Base-by-base conservation (phyloP, 1,140 invertebrate species). In the Macrostomum lignano region DNA sequence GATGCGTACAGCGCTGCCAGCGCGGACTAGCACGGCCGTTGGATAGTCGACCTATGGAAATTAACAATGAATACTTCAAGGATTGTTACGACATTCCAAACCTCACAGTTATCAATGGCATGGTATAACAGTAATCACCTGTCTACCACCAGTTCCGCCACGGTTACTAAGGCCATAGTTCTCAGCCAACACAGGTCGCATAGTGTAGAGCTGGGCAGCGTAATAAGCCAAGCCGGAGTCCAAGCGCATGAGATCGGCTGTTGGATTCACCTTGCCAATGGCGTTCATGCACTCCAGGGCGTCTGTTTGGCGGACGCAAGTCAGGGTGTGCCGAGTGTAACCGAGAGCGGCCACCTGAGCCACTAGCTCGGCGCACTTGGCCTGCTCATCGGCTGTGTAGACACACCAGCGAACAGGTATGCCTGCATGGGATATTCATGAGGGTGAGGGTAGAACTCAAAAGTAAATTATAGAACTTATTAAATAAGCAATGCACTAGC, bases 261-360 rank as follows among this genome's bases (percentile, higher is more conserved):
- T n/a, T n/a, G n/a, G n/a, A n/a, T 49, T 65, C 55, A 67, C 45
- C 73, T 72, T 5, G 65, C 63, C 33, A 17, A 64, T 60, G 35
- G 55, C 46, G 40, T 74, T 69, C 75, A 88, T 88, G 49, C 84
- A 94, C 45, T 76, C 68, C 9, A 77, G 70, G 21, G 78, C 70
- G 42, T 71, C 79, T 38, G 72, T 67, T 5, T 67, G 75, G 49
- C 71, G 73, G 39, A 75, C 67, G 51, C 84, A 93, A n/a, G n/a
- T n/a, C n/a, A n/a, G n/a, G n/a, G n/a, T n/a, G n/a, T n/a, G n/a
- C n/a, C n/a, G n/a, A n/a, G n/a, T n/a, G n/a, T n/a, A n/a, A n/a
- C n/a, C n/a, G n/a, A n/a, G n/a, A n/a, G n/a, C n/a, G n/a, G n/a
- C n/a, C n/a, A n/a, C n/a, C n/a, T n/a, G n/a, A n/a, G n/a, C n/a